Evolutionary conservation across 2,888 invertebrate genomes (phyloP).

Genomic region (Panopea generosa): DNA sequence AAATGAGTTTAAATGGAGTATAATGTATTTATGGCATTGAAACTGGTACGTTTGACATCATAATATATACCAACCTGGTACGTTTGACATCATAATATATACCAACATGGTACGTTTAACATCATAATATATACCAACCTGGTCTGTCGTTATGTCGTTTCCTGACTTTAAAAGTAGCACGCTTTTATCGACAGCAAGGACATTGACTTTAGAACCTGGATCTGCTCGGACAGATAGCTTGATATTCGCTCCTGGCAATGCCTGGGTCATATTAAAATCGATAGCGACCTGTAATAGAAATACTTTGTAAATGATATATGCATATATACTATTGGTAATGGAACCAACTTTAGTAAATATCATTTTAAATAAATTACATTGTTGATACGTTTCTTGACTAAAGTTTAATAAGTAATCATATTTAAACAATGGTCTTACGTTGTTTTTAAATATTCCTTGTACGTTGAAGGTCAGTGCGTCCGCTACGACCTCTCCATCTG

Average conservation of each 20-base stretch:
- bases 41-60: too few species aligned
- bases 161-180: slow-evolving; percentile 91
- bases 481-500: slow-evolving; percentile 89
- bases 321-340: too few species aligned
- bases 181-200: slow-evolving; percentile 95
- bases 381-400: too few species aligned
- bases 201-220: slow-evolving; percentile 94
- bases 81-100: too few species aligned
- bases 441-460: slow-evolving; percentile 91
- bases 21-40: too few species aligned
- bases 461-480: slow-evolving; percentile 93
- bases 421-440: slow-evolving; percentile 45
- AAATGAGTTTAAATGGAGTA: too few species aligned
- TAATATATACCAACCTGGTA: too few species aligned
- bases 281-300: slow-evolving; percentile 87
- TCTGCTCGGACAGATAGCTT: slow-evolving; percentile 92
- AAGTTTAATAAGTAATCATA: too few species aligned
- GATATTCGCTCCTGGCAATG: slow-evolving; percentile 91
- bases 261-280: slow-evolving; percentile 86
- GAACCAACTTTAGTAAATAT: too few species aligned
- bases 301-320: too few species aligned
- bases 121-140: slow-evolving; percentile 82
- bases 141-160: slow-evolving; percentile 88
- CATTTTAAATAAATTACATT: too few species aligned
- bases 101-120: too few species aligned